Conservation (phyloP, 2,797 vertebrate genomes). For the Lacerta agilis region DNA sequence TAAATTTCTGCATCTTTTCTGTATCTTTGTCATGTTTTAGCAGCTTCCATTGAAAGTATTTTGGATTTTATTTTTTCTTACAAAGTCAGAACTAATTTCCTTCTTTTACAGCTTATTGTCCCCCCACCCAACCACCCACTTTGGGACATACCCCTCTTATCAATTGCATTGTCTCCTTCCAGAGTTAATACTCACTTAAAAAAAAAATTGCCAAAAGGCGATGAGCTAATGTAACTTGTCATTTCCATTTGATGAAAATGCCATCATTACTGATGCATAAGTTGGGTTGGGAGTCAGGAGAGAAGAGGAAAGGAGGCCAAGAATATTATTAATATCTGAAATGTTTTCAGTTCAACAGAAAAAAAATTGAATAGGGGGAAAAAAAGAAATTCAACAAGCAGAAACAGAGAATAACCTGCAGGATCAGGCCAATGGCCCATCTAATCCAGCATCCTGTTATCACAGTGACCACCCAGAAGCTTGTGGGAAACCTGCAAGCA, state of each 20-base stretch:
- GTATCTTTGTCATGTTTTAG: slow-evolving; percentile 43
- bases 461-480: no score
- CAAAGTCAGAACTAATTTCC: slow-evolving; percentile 5
- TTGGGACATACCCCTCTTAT: slow-evolving; percentile 59
- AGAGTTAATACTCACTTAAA: slow-evolving; percentile 56
- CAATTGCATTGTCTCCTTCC: slow-evolving; percentile 61
- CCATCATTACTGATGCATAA: slow-evolving; percentile 80
- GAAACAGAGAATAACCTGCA: background rate
- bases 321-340: slow-evolving; percentile 27
- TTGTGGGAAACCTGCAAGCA: no score
- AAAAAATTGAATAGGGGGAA: background rate
- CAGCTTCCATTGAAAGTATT: background rate
- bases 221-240: slow-evolving; percentile 74
- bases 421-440: no score
- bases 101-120: slow-evolving; percentile 35
- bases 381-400: slow-evolving; percentile 9
- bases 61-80: slow-evolving; percentile 40
- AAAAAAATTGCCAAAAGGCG: slow-evolving; percentile 71
- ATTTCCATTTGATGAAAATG: slow-evolving; percentile 76
- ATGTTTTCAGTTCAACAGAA: slow-evolving; percentile 39
- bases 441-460: no score
- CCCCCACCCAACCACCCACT: background rate
- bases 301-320: slow-evolving; percentile 35
- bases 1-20: slow-evolving; percentile 45
- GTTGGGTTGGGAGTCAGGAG: slow-evolving; percentile 39